Conservation (phyloP, 2,888 invertebrate species). For the Zonitis immaculata region DNA sequence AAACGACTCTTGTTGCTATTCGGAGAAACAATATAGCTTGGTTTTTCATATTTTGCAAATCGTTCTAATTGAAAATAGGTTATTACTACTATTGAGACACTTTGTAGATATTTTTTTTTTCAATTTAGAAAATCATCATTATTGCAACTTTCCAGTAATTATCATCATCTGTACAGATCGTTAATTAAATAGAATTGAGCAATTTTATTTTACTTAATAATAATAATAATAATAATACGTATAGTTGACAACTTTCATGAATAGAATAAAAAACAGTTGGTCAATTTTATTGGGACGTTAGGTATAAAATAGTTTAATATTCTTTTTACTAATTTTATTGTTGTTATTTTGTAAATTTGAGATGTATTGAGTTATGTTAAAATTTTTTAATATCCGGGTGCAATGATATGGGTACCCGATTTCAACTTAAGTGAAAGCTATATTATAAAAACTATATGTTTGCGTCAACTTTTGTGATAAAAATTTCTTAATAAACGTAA, state of each 20-base stretch:
- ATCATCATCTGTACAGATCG: background rate
- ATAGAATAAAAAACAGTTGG: background rate
- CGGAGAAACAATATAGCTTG: no score
- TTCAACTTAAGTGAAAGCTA: conserved; percentile 32
- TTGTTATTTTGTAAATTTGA: no score
- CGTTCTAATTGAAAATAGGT: no score
- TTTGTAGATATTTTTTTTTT: no score
- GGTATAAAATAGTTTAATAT: no score
- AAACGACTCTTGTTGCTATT: no score
- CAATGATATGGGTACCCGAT: conserved; percentile 34
- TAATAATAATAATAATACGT: no score
- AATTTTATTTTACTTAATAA: no score
- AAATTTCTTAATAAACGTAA: conserved; percentile 6
- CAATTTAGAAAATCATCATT: no score
- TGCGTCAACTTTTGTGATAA: conserved; percentile 14
- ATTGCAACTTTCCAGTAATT: background rate
- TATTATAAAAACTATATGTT: conserved; percentile 6
- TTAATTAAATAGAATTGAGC: background rate
- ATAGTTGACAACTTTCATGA: background rate
- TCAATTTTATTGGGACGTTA: background rate
- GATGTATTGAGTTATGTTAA: background rate
- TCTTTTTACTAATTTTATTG: no score
- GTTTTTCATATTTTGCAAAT: no score
- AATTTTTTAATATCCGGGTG: conserved; percentile 35
- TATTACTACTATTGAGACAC: no score